A percentile compares a stretch with the other conserved stretches of the same genome.
Conservation (phyloP, 2,113 vertebrate genomes). For the Salvelinus fontinalis region DNA sequence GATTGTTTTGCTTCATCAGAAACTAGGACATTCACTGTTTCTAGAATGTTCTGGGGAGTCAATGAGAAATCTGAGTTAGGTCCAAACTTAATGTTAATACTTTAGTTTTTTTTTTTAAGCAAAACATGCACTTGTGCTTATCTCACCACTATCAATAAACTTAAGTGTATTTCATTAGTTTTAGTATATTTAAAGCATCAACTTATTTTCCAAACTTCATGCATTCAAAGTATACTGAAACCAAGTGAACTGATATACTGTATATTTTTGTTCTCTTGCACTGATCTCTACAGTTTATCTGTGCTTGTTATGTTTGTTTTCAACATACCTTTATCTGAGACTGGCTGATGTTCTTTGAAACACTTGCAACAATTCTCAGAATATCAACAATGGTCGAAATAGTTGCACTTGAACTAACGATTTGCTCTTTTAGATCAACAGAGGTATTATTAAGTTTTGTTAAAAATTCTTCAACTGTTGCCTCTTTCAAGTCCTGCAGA, state of each 20-base stretch:
- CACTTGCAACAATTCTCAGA: constrained; percentile 39
- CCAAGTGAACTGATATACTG: neutral
- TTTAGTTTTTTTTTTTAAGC: no score
- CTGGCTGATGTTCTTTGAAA: constrained; percentile 12
- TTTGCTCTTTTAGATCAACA: neutral
- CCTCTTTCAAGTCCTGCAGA: constrained; percentile 42
- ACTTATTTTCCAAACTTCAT: neutral
- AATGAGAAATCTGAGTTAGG: constrained; percentile 15
- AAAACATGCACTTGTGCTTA: no score
- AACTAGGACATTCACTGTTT: constrained; percentile 58
- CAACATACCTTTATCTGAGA: constrained; percentile 47
- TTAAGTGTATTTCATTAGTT: no score
- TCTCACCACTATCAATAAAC: no score
- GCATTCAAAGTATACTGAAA: neutral
- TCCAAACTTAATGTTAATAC: no score
- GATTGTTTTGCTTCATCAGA: constrained; percentile 24
- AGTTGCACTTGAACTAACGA: constrained; percentile 46
- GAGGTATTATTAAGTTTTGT: constrained; percentile 1
- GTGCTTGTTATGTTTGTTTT: neutral
- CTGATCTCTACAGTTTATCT: neutral
- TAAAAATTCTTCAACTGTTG: constrained; percentile 26
- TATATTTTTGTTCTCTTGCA: neutral
- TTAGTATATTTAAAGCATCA: no score
- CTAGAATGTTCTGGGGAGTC: constrained; percentile 64
- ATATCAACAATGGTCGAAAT: constrained; percentile 57